Evolutionary conservation across 2,113 vertebrate genomes (phyloP).

Genomic region (rabbit (Oryctolagus cuniculus)): mOryCun1.1 NC_091433.1:58765501-58766000

Average conservation of each 20-base stretch:
- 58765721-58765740: background rate
- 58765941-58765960: background rate
- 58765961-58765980: background rate
- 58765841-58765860: background rate
- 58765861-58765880: background rate
- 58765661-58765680: constrained; percentile 6
- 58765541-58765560: constrained; percentile 37
- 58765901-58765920: background rate
- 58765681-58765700: background rate
- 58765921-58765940: background rate
- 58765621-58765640: background rate
- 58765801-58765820: background rate
- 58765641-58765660: background rate
- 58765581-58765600: background rate
- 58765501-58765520: background rate
- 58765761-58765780: background rate
- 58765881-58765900: background rate
- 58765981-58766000: no score
- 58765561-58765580: background rate
- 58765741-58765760: background rate
- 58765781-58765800: constrained; percentile 6
- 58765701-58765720: background rate
- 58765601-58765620: background rate
- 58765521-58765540: background rate
- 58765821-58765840: background rate